Conservation (phyloP, 2,888 invertebrate species). For the Macroteleia sp. region DNA sequence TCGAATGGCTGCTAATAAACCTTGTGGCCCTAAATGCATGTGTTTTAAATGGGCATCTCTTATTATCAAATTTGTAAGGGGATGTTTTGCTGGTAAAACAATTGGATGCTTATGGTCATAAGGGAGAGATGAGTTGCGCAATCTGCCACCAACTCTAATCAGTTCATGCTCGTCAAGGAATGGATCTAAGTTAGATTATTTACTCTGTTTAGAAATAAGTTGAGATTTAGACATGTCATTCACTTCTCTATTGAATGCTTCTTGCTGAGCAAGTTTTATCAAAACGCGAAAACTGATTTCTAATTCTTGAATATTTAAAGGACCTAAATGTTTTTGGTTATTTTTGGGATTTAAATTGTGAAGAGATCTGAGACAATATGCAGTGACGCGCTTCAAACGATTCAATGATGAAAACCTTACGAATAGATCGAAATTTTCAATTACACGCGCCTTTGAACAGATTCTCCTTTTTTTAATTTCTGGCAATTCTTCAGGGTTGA, state of each 20-base stretch:
- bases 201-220: neutral
- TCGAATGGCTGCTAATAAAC: too few species aligned
- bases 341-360: conserved; percentile 9
- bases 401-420: conserved; percentile 2
- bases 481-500: neutral
- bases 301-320: too few species aligned
- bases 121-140: conserved; percentile 8
- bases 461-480: neutral
- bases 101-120: conserved; percentile 21
- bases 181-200: neutral
- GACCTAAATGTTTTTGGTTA: too few species aligned
- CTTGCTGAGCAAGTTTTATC: too few species aligned
- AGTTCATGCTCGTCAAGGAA: conserved; percentile 15
- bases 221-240: too few species aligned
- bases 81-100: conserved; percentile 23
- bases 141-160: conserved; percentile 11
- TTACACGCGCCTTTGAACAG: neutral
- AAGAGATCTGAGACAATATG: conserved; percentile 4
- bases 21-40: too few species aligned
- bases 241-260: too few species aligned
- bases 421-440: neutral
- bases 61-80: too few species aligned
- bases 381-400: neutral
- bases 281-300: too few species aligned
- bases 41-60: too few species aligned